Base-by-base conservation (phyloP, 2,797 vertebrate genomes). In the Chelon labrosus region DNA sequence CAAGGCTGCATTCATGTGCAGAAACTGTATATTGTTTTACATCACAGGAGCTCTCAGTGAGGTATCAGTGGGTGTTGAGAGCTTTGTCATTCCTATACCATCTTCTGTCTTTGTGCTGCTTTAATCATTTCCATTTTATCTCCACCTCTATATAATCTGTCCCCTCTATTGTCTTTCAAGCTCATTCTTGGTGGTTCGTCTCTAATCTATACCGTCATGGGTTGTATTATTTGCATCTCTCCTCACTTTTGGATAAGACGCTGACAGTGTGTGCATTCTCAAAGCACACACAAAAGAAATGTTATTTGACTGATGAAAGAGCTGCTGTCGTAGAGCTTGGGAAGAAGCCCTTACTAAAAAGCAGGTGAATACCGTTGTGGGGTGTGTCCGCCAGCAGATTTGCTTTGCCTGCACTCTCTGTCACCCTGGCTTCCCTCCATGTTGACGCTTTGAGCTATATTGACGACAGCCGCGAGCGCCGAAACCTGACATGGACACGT, bases 401-500 rank as follows among this genome's bases (percentile, higher is more conserved):
- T 61, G 5, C 37, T 53, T 71, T 22, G 22, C 39, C 2, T 10
- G 47, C 25, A 17, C 11, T 1, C 2, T 44, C 46, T 17, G 22
- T 77, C 64, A 70, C 42, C 49, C 10, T 1, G 4, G 49, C 14
- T 74, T 13, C 31, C 16, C 19, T 44, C 17, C 13, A 16, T 14
- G 8, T 22, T n/a, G 4, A 8, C 37, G 0, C 54, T 19, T 17
- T 8, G 46, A 62, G 42, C 17, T 3, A 7, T 37, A 39, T 17
- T 2, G 14, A 25, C 54, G 61, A 76, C 17, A 13, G 44, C 9
- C 46, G 10, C 16, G 79, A 71, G 86, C 37, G 5, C 76, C 54
- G 14, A 22, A 69, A 88, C 83, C 77, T 79, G 85, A 79, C 58
- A 44, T 19, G 17, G 57, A 57, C 54, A 63, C 42, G 61, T 51